Evolutionary conservation across 2,113 vertebrate species (phyloP), one percentile per base, ranked within the genome.

Genomic region (Oenanthe melanoleuca): DNA sequence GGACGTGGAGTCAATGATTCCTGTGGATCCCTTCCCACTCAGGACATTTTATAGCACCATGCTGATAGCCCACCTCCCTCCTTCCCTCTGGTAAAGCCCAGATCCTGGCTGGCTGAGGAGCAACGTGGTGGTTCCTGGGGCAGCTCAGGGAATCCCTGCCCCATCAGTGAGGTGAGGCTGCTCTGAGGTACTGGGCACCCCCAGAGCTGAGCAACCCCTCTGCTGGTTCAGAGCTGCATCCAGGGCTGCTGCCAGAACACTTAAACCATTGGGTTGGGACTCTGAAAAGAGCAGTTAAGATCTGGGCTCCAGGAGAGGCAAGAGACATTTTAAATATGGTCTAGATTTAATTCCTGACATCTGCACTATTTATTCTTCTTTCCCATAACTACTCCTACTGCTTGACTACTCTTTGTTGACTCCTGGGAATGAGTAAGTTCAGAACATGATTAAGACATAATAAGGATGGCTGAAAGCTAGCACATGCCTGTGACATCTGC

Each of bases 401-500:
- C 88, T 93, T 40, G 5, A 55, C 87, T 95, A 61, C 87, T 83
- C 40, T 87, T 77, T 70, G 28, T 73, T 91, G 64, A 52, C 87
- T 92, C 89, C 69, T 60, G 92, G 81, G 88, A 93, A 78, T 59
- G 40, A 72, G 17, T 60, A 73, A 89, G 47, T 86, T 91, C n/a
- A 81, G 86, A 87, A 71, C 57, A 49, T 21, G 57, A 85, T 91
- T 94, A 95, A 92, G 80, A 75, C 60, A 61, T 71, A 89, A 86
- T 57, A 88, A 55, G 14, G 38, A 55, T 65, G 75, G 40, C 70
- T 93, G 72, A 82, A 88, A 94, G 21, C 28, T 67, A 80, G 47
- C 74, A 91, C 33, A 93, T 80, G 73, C 13, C n/a, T 88, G 53
- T 80, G 79, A 93, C 92, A 92, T 93, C 88, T 96, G 86, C 29